Evolutionary conservation across 2,113 vertebrate species (phyloP).

Genomic region (Gavialis gangeticus): DNA sequence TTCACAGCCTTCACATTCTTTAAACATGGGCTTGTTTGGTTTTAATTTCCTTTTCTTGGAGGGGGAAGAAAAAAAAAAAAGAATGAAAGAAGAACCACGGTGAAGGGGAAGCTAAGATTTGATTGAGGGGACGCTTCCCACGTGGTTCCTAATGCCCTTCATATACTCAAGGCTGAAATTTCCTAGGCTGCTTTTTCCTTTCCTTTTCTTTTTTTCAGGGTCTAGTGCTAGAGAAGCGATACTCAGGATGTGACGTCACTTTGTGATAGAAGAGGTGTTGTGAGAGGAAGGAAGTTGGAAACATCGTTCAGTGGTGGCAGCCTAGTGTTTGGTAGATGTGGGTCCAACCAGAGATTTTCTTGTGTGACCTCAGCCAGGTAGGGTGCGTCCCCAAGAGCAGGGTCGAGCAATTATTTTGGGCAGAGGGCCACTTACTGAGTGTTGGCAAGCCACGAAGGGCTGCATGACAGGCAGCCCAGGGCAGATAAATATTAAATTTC

Average conservation of each 20-base stretch:
- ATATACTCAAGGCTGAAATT: slow-evolving; percentile 72
- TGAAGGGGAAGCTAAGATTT: neutral
- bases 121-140: slow-evolving; percentile 66
- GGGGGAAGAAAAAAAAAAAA: neutral
- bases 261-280: neutral
- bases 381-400: too few species aligned
- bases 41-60: slow-evolving; percentile 76
- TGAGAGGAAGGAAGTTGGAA: neutral
- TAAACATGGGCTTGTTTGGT: slow-evolving; percentile 75
- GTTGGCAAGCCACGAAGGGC: too few species aligned
- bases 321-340: neutral
- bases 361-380: rapidly evolving
- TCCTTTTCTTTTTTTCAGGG: slow-evolving; percentile 9
- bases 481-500: too few species aligned
- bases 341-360: neutral
- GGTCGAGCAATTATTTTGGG: too few species aligned
- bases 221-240: slow-evolving; percentile 66
- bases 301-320: neutral
- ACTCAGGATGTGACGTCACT: slow-evolving; percentile 53
- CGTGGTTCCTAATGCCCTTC: slow-evolving; percentile 60
- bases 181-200: slow-evolving; percentile 74
- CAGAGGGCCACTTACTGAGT: too few species aligned
- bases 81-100: slow-evolving; percentile 61
- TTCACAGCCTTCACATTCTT: slow-evolving; percentile 75
- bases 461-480: too few species aligned